Percentiles rank a stretch among this genome's conserved stretches.
phyloP scores from a whole-genome alignment of 2,888 invertebrate species.

The Syrphus vitripennis region DNA sequence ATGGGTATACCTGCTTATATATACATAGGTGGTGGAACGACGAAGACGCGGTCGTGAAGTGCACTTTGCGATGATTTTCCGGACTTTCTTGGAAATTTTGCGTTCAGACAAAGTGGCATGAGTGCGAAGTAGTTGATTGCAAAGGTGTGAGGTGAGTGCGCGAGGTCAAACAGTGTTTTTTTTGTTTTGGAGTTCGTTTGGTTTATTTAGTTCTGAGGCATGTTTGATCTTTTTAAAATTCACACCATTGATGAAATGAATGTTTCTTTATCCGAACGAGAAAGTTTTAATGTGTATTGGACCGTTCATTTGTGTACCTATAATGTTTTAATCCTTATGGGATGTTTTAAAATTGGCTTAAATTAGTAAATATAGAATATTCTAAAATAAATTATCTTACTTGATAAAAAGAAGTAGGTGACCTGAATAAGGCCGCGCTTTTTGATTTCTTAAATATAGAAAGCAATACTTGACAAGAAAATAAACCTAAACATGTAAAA shows the following conservation, averaged over 20 bases:
- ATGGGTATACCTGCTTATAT: not conserved
- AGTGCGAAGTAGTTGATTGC: slow-evolving; percentile 55
- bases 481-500: no score
- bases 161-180: slow-evolving; percentile 49
- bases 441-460: no score
- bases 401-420: no score
- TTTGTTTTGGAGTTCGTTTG: not conserved
- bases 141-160: slow-evolving; percentile 52
- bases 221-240: slow-evolving; percentile 41
- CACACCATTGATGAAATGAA: slow-evolving; percentile 21
- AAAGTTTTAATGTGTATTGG: slow-evolving; percentile 11
- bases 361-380: no score
- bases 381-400: no score
- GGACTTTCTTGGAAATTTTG: slow-evolving; percentile 61
- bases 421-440: no score
- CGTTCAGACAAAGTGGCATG: slow-evolving; percentile 61
- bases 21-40: not conserved
- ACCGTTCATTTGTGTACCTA: not conserved
- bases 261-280: not conserved
- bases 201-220: not conserved
- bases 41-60: slow-evolving; percentile 17
- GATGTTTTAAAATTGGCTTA: no score
- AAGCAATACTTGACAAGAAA: no score
- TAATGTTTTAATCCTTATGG: not conserved
- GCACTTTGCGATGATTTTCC: slow-evolving; percentile 31